Evolutionary conservation across 2,113 vertebrate genomes (phyloP).

Genomic region (Proterorhinus semilunaris): DNA sequence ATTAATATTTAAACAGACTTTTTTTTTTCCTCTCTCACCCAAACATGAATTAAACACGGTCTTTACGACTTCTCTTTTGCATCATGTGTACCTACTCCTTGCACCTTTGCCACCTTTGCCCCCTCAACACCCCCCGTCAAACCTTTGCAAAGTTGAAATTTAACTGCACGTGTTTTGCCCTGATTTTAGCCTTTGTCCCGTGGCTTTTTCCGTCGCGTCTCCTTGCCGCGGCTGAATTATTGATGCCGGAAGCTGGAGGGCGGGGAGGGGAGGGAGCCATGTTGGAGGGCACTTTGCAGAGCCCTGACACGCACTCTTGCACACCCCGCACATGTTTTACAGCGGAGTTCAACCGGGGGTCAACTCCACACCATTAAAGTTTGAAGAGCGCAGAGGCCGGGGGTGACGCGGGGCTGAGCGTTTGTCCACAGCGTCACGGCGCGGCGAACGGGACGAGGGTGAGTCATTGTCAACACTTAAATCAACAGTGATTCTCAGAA

Average conservation of each 20-base stretch:
- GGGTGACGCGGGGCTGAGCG: conserved; percentile 32
- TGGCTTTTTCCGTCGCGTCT: not conserved
- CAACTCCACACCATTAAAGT: conserved; percentile 61
- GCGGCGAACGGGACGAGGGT: too few relatives aligned
- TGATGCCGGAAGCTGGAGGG: conserved; percentile 55
- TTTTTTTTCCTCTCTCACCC: conserved; percentile 24
- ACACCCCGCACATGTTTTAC: conserved; percentile 26
- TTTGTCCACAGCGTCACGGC: conserved; percentile 24
- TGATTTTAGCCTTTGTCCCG: too few relatives aligned
- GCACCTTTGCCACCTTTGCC: not conserved
- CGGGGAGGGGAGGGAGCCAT: conserved; percentile 59
- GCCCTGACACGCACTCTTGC: conserved; percentile 30
- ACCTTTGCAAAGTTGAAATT: too few relatives aligned
- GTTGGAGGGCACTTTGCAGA: conserved; percentile 67
- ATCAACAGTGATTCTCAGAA: too few relatives aligned
- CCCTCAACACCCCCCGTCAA: not conserved
- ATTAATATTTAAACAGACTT: conserved; percentile 53
- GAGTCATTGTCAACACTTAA: too few relatives aligned
- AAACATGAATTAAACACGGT: conserved; percentile 51
- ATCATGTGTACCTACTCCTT: not conserved
- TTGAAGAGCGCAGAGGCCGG: conserved; percentile 46
- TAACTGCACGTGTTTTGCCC: too few relatives aligned
- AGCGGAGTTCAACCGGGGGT: conserved; percentile 61
- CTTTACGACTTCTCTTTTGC: conserved; percentile 11
- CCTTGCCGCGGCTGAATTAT: conserved; percentile 57